phyloP scores from a whole-genome alignment of 2,797 vertebrate genomes.

The Distichodus sexfasciatus region DNA sequence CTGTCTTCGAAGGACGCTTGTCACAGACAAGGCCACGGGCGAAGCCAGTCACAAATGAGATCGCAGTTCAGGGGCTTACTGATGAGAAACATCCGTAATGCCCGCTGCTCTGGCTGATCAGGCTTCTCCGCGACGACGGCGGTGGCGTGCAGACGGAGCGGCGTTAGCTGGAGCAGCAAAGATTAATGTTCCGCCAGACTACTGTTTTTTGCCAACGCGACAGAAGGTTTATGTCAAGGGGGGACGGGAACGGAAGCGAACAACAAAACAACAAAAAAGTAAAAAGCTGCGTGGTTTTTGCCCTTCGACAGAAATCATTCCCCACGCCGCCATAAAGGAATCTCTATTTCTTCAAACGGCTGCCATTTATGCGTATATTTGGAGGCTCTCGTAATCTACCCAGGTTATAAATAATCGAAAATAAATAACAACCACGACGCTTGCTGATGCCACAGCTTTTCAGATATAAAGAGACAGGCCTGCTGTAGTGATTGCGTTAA shows the following conservation, averaged over 20 bases:
- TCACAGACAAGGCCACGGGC: constrained; percentile 58
- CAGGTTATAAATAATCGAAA: constrained; percentile 40
- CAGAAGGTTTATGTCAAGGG: too few relatives aligned
- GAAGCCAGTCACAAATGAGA: constrained; percentile 75
- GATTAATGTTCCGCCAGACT: constrained; percentile 75
- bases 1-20: constrained; percentile 38
- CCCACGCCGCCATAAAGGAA: constrained; percentile 42
- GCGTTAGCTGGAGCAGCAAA: constrained; percentile 64
- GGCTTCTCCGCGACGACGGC: constrained; percentile 62
- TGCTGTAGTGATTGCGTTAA: too few relatives aligned
- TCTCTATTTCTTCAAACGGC: constrained; percentile 42
- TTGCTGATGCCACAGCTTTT: constrained; percentile 13
- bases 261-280: too few relatives aligned
- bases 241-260: too few relatives aligned
- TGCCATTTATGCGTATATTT: constrained; percentile 50
- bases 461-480: constrained; percentile 14
- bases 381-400: constrained; percentile 34
- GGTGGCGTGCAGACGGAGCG: constrained; percentile 56
- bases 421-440: constrained; percentile 21
- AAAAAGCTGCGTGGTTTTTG: constrained; percentile 71
- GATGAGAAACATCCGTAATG: constrained; percentile 75
- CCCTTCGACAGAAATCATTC: constrained; percentile 68
- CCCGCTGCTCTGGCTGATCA: constrained; percentile 57
- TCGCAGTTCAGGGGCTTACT: constrained; percentile 64
- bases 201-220: constrained; percentile 68